Base-by-base conservation (phyloP, 2,113 vertebrate species). In the Burhinus bistriatus region DNA sequence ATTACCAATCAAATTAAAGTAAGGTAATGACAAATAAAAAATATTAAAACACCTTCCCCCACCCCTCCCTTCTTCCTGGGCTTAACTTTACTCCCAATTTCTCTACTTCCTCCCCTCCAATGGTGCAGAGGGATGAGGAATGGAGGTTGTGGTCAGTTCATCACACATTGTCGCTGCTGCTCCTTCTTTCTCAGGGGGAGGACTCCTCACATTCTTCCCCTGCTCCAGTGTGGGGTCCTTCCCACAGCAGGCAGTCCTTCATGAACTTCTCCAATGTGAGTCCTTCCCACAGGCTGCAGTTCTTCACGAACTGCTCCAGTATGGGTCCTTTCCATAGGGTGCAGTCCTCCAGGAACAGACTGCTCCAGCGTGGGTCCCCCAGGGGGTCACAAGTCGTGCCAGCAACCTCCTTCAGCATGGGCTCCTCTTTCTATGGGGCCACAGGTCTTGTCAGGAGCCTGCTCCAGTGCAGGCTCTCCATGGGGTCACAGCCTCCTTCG, bases 121-220 rank as follows among this genome's bases (percentile, higher is more conserved):
- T 2, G 3, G 29, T 1, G 2, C n/a, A 27, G 36, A 15, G 9
- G 11, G 17, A 12, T 2, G 3, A 8, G 42, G n/a, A 76, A 62
- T 34, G 27, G 32, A 13, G 38, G 9, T 70, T 61, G 36, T 5
- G 1, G 29, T 70, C 29, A 49, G 34, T 47, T 47, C 40, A 17
- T 65, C 51, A 38, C 12, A 15, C 2, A 0, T 30, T 38, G 19
- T 44, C 34, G 68, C 12, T 58, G 25, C 42, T 1, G 9, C 30
- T 51, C 8, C 23, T 42, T 76, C 61, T 17, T 49, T 44, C 17
- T 40, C 19, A n/a, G 11, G 12, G 25, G 22, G 5, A 65, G 49
- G 40, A 17, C 22, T 38, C 21, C 27, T 75, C 13, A 11, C 6
- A 11, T 3, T 73, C 47, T 44, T 19, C 26, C 32, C 26, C 4